Base-by-base conservation (phyloP, 2,113 vertebrate genomes). In the Platanista minor region DNA sequence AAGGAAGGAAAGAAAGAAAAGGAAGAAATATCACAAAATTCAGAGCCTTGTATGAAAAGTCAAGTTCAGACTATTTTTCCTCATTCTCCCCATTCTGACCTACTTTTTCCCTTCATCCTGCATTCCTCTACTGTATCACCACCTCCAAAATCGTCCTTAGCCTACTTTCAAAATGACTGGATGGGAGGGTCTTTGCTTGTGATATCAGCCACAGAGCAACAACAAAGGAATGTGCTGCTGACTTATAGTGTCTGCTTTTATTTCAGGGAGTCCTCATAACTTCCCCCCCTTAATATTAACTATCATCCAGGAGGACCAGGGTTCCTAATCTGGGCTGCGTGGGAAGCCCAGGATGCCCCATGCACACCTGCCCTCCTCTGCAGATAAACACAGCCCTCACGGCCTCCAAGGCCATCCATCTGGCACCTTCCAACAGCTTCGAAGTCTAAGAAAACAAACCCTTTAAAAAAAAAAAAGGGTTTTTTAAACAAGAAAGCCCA, bases 391-490 rank as follows among this genome's bases (percentile, higher is more conserved):
- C 75, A 82, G 43, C n/a, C 52, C 71, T 67, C 18, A 41, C 14
- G n/a, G 85, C 43, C n/a, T 87, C 52, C 91, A 82, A 67, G 78
- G 54, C 92, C 84, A 13, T 83, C 88, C 94, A 94, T 95, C 92
- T 96, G 97, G 92, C 69, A 92, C 72, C 77, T 94, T 67, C 77
- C 85, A 97, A 93, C 75, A 91, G 75, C 71, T 88, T 93, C 81
- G 81, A 95, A 95, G 36, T 39, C 81, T 96, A 87, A 95, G 62
- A 96, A 97, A 98, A 93, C 93, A 95, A 96, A 89, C 8, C 8
- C 13, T 97, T 78, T 31, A 15, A n/a, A 84, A 90, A 87, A 64
- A 1, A 77, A 75, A 49, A 77, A 13, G 6, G 23, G 8, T 27
- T 96, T 96, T 94, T 81, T 85, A 90, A 98, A 90, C 75, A 95